Evolutionary conservation across 1,140 invertebrate species (phyloP).

Genomic region (Drosophila lowei): DNA sequence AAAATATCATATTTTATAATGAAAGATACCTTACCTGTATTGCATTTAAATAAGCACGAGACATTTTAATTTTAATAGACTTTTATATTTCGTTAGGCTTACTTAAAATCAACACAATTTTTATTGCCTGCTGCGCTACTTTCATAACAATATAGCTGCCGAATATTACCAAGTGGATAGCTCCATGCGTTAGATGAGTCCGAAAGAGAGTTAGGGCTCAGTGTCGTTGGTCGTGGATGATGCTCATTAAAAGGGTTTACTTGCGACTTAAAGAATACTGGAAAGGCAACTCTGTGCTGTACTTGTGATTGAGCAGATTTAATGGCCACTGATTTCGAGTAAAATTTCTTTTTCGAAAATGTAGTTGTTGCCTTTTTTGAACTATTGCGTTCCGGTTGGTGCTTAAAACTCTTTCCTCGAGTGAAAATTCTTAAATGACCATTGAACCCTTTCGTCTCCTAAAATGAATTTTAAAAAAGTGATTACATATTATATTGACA

Average conservation of each 20-base stretch:
- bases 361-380: slow-evolving; percentile 27
- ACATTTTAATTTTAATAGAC: too few species aligned
- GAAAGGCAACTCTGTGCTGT: slow-evolving; percentile 58
- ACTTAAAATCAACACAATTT: slow-evolving; percentile 35
- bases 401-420: slow-evolving; percentile 27
- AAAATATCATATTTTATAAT: too few species aligned
- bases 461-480: slow-evolving; percentile 9
- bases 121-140: slow-evolving; percentile 22
- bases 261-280: slow-evolving; percentile 61
- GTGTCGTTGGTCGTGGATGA: slow-evolving; percentile 24
- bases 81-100: not conserved
- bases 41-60: too few species aligned
- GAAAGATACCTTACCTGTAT: too few species aligned
- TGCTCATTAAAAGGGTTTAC: slow-evolving; percentile 48
- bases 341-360: slow-evolving; percentile 27
- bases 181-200: slow-evolving; percentile 34
- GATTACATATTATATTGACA: not conserved
- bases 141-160: slow-evolving; percentile 41
- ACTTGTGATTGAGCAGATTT: slow-evolving; percentile 47
- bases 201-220: slow-evolving; percentile 30
- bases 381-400: slow-evolving; percentile 21
- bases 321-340: slow-evolving; percentile 3
- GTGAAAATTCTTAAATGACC: slow-evolving; percentile 31
- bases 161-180: slow-evolving; percentile 30
- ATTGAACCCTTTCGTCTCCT: slow-evolving; percentile 40